Conservation (phyloP, 2,888 invertebrate species). For the Eilema griseolum region DNA sequence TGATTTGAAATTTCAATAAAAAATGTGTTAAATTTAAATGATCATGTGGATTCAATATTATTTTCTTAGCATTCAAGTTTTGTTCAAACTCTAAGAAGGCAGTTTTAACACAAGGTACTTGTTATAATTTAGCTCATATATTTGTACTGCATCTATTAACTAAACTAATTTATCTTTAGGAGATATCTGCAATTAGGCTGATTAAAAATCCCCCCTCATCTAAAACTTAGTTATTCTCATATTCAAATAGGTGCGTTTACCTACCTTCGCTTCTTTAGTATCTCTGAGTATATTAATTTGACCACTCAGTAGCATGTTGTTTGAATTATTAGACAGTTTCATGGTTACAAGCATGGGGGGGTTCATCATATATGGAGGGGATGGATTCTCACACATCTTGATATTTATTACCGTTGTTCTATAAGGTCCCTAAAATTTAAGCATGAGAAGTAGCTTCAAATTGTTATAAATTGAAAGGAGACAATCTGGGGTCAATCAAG, state of each 20-base stretch:
- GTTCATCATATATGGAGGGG: constrained; percentile 12
- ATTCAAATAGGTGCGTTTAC: neutral
- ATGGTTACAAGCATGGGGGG: neutral
- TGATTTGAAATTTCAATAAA: too few species aligned
- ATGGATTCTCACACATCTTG: neutral
- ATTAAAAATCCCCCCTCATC: neutral
- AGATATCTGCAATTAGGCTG: neutral
- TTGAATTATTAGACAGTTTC: constrained; percentile 4
- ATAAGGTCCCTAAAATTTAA: constrained; percentile 13
- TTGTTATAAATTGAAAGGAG: neutral
- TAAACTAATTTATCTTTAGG: neutral
- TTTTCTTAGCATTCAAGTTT: neutral
- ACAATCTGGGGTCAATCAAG: neutral
- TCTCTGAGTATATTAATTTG: constrained; percentile 25
- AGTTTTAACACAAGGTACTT: too few species aligned
- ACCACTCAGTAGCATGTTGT: constrained; percentile 6
- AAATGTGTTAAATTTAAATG: too few species aligned
- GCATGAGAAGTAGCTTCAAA: neutral
- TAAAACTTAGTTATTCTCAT: neutral
- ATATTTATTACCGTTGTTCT: neutral
- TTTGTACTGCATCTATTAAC: neutral
- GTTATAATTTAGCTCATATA: too few species aligned
- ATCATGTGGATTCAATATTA: too few species aligned
- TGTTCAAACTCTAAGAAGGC: neutral
- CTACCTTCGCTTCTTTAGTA: constrained; percentile 12